Conservation (phyloP, 2,888 invertebrate species). For the Dolichopus griseipennis region DNA sequence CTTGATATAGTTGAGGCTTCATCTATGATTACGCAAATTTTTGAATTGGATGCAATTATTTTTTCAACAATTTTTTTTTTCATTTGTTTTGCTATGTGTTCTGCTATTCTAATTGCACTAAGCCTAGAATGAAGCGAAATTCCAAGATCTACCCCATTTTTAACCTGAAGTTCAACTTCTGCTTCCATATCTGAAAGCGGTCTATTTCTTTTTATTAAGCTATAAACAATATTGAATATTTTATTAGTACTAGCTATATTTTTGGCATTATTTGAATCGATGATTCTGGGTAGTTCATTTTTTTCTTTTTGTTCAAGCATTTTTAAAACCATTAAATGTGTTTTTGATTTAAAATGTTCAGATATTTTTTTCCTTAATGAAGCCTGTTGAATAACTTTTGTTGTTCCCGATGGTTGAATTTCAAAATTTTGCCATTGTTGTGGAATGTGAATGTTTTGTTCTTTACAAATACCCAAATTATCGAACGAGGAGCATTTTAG, state of each 20-base stretch:
- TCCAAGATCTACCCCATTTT: not conserved
- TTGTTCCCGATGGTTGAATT: not conserved
- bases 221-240: not conserved
- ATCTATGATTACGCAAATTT: not conserved
- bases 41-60: not conserved
- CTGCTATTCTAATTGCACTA: not conserved
- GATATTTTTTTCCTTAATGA: not conserved
- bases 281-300: not conserved
- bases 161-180: not conserved
- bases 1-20: slow-evolving; percentile 9
- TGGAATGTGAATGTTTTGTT: not conserved
- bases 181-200: too few species aligned
- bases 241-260: not conserved
- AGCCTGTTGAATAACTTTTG: not conserved
- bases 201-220: too few species aligned
- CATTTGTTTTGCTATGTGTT: slow-evolving; percentile 7
- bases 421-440: not conserved
- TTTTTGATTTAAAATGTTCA: not conserved
- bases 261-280: not conserved
- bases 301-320: not conserved
- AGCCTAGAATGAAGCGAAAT: not conserved
- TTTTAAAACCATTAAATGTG: not conserved
- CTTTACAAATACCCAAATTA: not conserved
- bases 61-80: not conserved
- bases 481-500: not conserved